Conservation (phyloP, 2,797 vertebrate genomes). For the Helostoma temminkii region DNA sequence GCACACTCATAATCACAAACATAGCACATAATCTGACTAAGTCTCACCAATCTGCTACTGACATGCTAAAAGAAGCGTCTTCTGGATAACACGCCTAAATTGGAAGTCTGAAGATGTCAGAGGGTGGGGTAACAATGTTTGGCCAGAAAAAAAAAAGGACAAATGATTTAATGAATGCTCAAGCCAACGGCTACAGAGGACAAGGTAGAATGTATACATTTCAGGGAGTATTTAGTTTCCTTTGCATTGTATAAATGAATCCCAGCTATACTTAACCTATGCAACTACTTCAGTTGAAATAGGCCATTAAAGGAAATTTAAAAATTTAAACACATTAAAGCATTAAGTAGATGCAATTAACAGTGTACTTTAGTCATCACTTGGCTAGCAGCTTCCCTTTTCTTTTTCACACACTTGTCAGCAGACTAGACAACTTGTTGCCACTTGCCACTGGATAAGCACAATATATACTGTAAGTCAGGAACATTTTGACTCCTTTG, state of each 20-base stretch:
- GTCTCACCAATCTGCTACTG: slow-evolving; percentile 43
- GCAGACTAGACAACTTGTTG: slow-evolving; percentile 18
- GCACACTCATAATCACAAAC: slow-evolving; percentile 27
- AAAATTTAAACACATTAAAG: slow-evolving; percentile 21
- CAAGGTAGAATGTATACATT: neutral
- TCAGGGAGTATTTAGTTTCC: neutral
- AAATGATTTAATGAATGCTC: neutral
- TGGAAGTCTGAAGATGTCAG: slow-evolving; percentile 35
- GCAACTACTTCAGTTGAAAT: slow-evolving; percentile 1
- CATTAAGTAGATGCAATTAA: slow-evolving; percentile 11
- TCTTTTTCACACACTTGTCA: slow-evolving; percentile 32
- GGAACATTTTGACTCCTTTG: neutral
- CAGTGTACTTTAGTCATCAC: slow-evolving; percentile 37
- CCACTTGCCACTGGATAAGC: slow-evolving; percentile 17
- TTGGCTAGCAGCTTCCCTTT: slow-evolving; percentile 59
- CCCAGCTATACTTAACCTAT: neutral
- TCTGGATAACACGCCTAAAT: slow-evolving; percentile 41
- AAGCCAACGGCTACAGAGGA: neutral
- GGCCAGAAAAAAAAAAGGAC: slow-evolving; percentile 10
- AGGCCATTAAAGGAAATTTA: neutral
- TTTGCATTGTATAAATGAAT: neutral
- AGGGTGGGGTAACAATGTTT: slow-evolving; percentile 19
- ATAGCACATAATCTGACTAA: slow-evolving; percentile 35
- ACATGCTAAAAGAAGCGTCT: slow-evolving; percentile 40
- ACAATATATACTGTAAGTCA: neutral